Evolutionary conservation across 2,888 invertebrate species (phyloP).

Genomic region (Dorcus hopei): DNA sequence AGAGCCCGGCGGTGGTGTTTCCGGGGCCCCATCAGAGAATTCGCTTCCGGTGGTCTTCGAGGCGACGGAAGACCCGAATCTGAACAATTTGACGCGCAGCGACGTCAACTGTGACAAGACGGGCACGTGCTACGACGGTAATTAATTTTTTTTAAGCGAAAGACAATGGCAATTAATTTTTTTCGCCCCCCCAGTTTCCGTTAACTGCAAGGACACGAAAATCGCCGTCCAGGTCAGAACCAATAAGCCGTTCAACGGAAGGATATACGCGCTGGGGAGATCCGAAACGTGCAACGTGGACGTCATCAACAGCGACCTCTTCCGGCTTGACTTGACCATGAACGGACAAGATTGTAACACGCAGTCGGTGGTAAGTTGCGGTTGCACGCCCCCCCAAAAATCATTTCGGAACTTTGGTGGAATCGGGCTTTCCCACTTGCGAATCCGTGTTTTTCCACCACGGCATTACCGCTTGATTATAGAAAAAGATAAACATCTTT

Average conservation of each 20-base stretch:
- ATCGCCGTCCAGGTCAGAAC: conserved; percentile 91
- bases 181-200: conserved; percentile 68
- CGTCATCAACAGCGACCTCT: conserved; percentile 87
- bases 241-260: conserved; percentile 91
- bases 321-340: conserved; percentile 89
- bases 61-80: conserved; percentile 69
- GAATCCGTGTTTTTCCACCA: too few relatives aligned
- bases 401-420: too few relatives aligned
- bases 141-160: conserved; percentile 23
- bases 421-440: too few relatives aligned
- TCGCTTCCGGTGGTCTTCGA: conserved; percentile 74
- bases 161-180: background rate
- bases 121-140: conserved; percentile 93
- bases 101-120: conserved; percentile 91
- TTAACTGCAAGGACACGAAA: conserved; percentile 90
- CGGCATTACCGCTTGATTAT: too few relatives aligned
- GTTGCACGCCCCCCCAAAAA: conserved; percentile 35
- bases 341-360: conserved; percentile 93
- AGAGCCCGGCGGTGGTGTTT: conserved; percentile 12
- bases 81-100: conserved; percentile 72
- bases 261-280: conserved; percentile 89
- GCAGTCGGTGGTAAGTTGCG: conserved; percentile 81
- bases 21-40: conserved; percentile 51
- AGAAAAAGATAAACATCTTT: too few relatives aligned
- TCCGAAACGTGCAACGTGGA: conserved; percentile 95